phyloP scores from a whole-genome alignment of 2,888 invertebrate species.

The Harpalus rufipes region DNA sequence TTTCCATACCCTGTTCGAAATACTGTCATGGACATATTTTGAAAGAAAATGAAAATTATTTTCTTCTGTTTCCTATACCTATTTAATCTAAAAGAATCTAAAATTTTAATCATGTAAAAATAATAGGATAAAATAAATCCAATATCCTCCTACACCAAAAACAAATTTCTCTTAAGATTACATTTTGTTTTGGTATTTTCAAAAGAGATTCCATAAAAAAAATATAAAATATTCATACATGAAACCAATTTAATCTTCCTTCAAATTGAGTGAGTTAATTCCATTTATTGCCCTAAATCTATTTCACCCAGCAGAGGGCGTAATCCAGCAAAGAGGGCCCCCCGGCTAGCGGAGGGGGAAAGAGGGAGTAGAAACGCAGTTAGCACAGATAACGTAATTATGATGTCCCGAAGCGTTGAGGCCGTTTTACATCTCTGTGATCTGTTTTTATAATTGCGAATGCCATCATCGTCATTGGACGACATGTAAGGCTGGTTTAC shows the following conservation, averaged over 20 bases:
- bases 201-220: background rate
- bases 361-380: background rate
- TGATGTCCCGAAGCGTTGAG: slow-evolving; percentile 13
- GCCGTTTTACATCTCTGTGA: slow-evolving; percentile 27
- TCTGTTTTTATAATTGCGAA: slow-evolving; percentile 29
- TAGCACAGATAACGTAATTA: slow-evolving; percentile 40
- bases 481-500: background rate
- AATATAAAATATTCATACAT: slow-evolving; percentile 11
- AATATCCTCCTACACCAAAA: background rate
- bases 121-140: background rate
- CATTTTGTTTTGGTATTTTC: background rate
- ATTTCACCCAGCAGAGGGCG: background rate
- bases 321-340: slow-evolving; percentile 5
- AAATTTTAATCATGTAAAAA: background rate
- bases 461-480: background rate
- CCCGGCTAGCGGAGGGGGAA: background rate
- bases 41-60: no score
- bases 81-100: no score
- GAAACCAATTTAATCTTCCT: slow-evolving; percentile 18
- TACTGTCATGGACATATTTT: no score
- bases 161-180: background rate
- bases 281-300: slow-evolving; percentile 12
- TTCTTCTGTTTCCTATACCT: no score
- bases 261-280: slow-evolving; percentile 14
- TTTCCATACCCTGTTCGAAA: no score